phyloP scores from a whole-genome alignment of 2,888 invertebrate species.

The Punctoribates punctum region DNA sequence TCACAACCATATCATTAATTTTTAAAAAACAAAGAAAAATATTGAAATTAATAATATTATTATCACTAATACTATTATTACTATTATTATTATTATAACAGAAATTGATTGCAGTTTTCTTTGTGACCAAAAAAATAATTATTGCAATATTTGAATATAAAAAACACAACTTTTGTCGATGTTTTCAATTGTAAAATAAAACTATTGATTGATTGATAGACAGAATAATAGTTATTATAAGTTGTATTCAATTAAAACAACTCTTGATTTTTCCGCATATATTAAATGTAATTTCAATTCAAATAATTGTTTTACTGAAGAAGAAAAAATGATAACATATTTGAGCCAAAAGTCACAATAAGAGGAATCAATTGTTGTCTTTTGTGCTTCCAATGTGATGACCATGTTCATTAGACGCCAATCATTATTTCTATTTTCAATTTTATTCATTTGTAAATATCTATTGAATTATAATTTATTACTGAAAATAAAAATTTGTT shows the following conservation, averaged over 20 bases:
- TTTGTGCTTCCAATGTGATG: conserved; percentile 30
- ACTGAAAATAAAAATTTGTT: conserved; percentile 34
- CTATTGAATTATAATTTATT: conserved; percentile 35
- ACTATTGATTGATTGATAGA: conserved; percentile 22
- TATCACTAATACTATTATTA: conserved; percentile 10
- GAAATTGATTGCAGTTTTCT: conserved; percentile 28
- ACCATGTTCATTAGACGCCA: conserved; percentile 18
- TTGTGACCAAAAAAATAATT: conserved; percentile 18
- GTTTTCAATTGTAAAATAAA: conserved; percentile 30
- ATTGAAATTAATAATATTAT: neutral
- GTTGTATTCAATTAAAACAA: conserved; percentile 3
- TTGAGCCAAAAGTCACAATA: neutral
- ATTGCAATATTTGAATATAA: conserved; percentile 33
- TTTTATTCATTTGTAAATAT: conserved; percentile 31
- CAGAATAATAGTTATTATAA: neutral
- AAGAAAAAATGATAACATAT: conserved; percentile 21
- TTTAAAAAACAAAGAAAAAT: conserved; percentile 1
- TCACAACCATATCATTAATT: conserved; percentile 33
- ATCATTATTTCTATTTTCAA: conserved; percentile 33
- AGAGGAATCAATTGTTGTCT: neutral
- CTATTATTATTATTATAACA: conserved; percentile 15
- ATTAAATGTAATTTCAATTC: neutral
- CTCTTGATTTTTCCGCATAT: neutral
- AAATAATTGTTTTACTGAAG: neutral
- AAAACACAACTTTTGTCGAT: conserved; percentile 19